Evolutionary conservation across 2,888 invertebrate genomes (phyloP), one percentile per base, ranked within the genome.

Genomic region (Thecocarcelia acutangulata): DNA sequence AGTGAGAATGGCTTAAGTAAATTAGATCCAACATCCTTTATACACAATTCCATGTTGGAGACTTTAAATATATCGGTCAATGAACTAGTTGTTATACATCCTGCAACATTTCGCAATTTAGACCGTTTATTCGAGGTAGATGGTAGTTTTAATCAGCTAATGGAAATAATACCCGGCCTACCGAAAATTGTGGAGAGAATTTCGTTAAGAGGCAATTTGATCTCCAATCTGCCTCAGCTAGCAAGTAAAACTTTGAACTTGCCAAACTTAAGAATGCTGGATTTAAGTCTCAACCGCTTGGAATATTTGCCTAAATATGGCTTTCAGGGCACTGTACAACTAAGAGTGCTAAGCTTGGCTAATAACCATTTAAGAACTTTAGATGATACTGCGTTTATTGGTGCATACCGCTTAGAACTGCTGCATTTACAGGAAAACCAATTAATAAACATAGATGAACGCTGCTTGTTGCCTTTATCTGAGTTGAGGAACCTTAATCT

Each of bases 1-100:
- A 95, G 95, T 87, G 93, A 93, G 73, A 97, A 97, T 87, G 93
- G 93, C 28, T 89, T 97, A 33, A 92, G 91, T 1, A 91, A 93
- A 15, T 92, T 97, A 63, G 95, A 96, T 84, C 94, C 95, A 0
- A 93, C 94, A 46, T 93, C 95, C 0, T 96, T 97, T 86, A 90
- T 94, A 66, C 93, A 94, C 84, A 94, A 94, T 0, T 93, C 95
- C 0, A 92, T 94, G 66, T 88, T 97, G 70, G 97, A 97, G 89
- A 94, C 95, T 77, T 91, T 97, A 1, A 97, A 97, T 89, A 92
- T 97, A 66, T 96, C 96, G 0, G 92, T 93, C 15, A 97, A 97
- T 87, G 93, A 93, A 15, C 89, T 97, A 21, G 92, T 93, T 9
- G 92, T 93, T 0, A 89, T 96, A 72, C 96, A 95, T 90, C 94